A percentile compares a stretch with the other conserved stretches of the same genome.
Evolutionary conservation across 2,113 vertebrate species (phyloP).

Genomic region (Bos indicus): DNA sequence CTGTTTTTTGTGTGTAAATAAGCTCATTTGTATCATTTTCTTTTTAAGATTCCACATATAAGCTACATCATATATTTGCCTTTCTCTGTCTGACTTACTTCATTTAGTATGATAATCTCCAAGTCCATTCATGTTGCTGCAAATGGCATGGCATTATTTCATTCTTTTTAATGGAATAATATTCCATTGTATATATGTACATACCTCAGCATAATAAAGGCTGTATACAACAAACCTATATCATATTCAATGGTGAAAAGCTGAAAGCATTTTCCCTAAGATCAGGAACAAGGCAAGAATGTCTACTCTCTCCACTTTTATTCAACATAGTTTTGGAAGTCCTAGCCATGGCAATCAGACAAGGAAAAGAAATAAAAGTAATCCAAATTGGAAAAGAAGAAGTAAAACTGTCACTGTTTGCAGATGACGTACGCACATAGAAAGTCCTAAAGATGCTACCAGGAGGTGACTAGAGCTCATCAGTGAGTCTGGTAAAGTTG

Average conservation of each 20-base stretch:
- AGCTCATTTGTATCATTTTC: neutral
- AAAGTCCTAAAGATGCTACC: neutral
- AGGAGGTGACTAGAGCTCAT: neutral
- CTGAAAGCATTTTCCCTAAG: neutral
- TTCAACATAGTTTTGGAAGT: neutral
- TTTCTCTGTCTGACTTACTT: neutral
- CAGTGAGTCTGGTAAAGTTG: neutral
- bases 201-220: neutral
- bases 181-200: neutral
- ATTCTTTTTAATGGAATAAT: neutral
- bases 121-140: neutral
- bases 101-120: neutral
- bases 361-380: neutral
- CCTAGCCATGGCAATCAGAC: neutral
- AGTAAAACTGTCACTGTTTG: neutral
- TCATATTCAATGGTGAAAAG: neutral
- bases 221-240: neutral
- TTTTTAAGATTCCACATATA: neutral
- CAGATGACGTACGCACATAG: neutral
- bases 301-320: neutral
- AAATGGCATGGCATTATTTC: neutral
- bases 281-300: neutral
- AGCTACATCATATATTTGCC: neutral
- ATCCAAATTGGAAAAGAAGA: neutral
- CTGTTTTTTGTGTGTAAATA: neutral